Evolutionary conservation across 1,140 invertebrate genomes (phyloP), one percentile per base, ranked within the genome.

Genomic region (Bombyx mandarina): DNA sequence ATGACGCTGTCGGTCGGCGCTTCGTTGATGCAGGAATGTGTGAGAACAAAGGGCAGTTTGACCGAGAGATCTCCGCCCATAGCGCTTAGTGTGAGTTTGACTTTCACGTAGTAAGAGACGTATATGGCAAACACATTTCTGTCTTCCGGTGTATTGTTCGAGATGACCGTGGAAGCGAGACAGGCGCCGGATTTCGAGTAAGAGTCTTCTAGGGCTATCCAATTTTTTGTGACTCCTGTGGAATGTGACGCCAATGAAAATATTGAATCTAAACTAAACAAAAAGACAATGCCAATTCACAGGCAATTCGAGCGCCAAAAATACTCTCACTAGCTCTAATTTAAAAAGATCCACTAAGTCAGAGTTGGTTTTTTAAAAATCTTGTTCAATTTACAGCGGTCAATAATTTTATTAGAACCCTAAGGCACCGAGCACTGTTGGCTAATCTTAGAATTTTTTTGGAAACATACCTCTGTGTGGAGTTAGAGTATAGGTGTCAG

Each of bases 31-130:
- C 84, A 88, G 4, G 88, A 88, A 68, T 89, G 88, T 54, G 84
- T 83, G 7, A 96, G 79, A 1, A 91, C 92, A 75, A 96, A 96
- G 0, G 95, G 95, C 42, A 96, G 76, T 78, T 96, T 96, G 0
- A 95, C 82, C 2, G 93, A 93, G 8, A 96, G 81, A 53, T 94
- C 92, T 1, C 94, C 93, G 1, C 94, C 94, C 89, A 96, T 95
- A 3, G 93, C 90, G 47, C 93, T 94, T 1, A 95, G 88, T 4
- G 93, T 83, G 0, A 95, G 82, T 84, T 95, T 95, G 0, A 96
- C 93, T 91, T 96, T 96, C 0, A 96, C 94, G 67, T 96, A 96
- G 75, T 96, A 96, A 1, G 94, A 95, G 6, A 97, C 95, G 75
- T 96, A 96, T 62, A 96, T 96, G 53, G 95, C 95, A 71, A 96